These are phyloP conservation scores for Dromaius novaehollandiae DNA, from an alignment of 2,113 vertebrate species.

Conservation along the genomic window DNA sequence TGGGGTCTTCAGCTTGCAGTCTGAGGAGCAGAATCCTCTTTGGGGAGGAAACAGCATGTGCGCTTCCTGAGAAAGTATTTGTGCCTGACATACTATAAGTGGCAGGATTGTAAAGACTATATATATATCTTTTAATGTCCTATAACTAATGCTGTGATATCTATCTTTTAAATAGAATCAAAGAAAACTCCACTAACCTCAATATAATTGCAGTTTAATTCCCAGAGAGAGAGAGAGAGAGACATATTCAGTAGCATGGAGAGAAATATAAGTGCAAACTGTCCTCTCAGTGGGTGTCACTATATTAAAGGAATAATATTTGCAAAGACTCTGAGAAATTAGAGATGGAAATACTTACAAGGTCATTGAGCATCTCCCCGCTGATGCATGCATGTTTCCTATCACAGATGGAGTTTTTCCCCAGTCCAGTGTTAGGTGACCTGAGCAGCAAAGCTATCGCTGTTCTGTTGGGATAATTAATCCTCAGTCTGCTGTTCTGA, in stretches of 20 bases:
- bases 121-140: background rate
- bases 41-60: conserved; percentile 56
- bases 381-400: background rate
- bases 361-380: background rate
- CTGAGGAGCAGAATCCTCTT: conserved; percentile 59
- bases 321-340: conserved; percentile 13
- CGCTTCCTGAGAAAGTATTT: conserved; percentile 47
- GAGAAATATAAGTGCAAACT: conserved; percentile 28
- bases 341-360: background rate
- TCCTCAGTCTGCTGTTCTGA: background rate
- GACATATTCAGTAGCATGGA: background rate
- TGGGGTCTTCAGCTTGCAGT: conserved; percentile 68
- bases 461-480: background rate
- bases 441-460: background rate
- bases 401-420: background rate
- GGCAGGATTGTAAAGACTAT: conserved; percentile 48
- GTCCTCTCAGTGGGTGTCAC: conserved; percentile 13
- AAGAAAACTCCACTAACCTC: conserved; percentile 45
- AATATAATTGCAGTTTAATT: conserved; percentile 29
- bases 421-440: background rate
- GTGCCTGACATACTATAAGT: conserved; percentile 16
- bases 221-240: background rate
- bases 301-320: conserved; percentile 5
- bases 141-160: conserved; percentile 34
- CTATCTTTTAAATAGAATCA: conserved; percentile 47